These are phyloP conservation scores for Acanthaster planci DNA, from an alignment of 35 echinoderm and acorn worm species.

Conservation along the genomic window DNA sequence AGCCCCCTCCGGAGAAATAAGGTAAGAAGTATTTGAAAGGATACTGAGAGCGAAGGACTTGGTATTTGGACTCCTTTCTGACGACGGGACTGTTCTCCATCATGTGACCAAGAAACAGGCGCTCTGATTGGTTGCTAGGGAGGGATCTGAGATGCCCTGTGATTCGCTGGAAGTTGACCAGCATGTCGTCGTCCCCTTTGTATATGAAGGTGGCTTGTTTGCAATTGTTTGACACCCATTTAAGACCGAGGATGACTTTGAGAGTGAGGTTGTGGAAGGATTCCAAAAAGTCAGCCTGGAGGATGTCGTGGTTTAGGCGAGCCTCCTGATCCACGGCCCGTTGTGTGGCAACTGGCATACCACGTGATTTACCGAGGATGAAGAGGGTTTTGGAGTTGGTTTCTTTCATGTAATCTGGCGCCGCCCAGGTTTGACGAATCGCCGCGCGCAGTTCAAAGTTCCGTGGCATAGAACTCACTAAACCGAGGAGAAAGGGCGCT, in stretches of 20 bases:
- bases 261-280: slow-evolving; percentile 85
- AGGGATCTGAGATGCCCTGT: slow-evolving; percentile 34
- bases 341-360: slow-evolving; percentile 33
- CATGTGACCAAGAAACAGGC: slow-evolving; percentile 78
- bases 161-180: slow-evolving; percentile 86
- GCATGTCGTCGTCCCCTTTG: slow-evolving; percentile 93
- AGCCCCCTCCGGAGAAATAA: slow-evolving; percentile 92
- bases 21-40: slow-evolving; percentile 88
- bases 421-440: slow-evolving; percentile 76
- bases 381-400: slow-evolving; percentile 76
- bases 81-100: slow-evolving; percentile 66
- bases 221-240: slow-evolving; percentile 54
- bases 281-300: slow-evolving; percentile 77
- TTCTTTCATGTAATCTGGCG: slow-evolving; percentile 38
- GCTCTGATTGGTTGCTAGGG: slow-evolving; percentile 5
- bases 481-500: slow-evolving; percentile 47
- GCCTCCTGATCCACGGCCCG: slow-evolving; percentile 44
- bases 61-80: slow-evolving; percentile 78
- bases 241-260: slow-evolving; percentile 75
- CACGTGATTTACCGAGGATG: slow-evolving; percentile 62
- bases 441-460: slow-evolving; percentile 62
- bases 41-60: slow-evolving; percentile 51
- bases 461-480: slow-evolving; percentile 69
- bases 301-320: slow-evolving; percentile 51
- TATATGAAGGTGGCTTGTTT: slow-evolving; percentile 60